These are phyloP conservation scores for Helicoverpa zea DNA, from an alignment of 1,140 invertebrate species.

Conservation along the genomic window DNA sequence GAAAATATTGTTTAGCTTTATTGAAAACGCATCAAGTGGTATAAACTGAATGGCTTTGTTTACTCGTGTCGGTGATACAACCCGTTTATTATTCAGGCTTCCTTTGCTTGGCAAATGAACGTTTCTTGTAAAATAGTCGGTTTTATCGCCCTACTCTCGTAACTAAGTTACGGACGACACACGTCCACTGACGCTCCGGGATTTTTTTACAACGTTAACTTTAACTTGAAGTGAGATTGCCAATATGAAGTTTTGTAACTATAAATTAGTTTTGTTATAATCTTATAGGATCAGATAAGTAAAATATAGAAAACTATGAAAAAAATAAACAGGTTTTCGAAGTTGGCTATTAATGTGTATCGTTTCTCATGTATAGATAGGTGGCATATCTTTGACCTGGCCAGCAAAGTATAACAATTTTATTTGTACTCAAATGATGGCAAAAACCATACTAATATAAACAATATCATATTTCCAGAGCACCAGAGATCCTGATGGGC, in stretches of 20 bases:
- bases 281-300: neutral
- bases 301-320: no score
- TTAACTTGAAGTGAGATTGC: neutral
- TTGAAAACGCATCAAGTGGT: conserved; percentile 35
- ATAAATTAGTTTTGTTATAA: neutral
- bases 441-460: neutral
- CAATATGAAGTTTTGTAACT: neutral
- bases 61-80: neutral
- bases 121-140: neutral
- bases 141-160: neutral
- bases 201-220: conserved; percentile 16
- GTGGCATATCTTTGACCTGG: no score
- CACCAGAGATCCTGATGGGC: conserved; percentile 99
- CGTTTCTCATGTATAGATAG: no score
- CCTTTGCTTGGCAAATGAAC: neutral
- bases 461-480: conserved; percentile 86
- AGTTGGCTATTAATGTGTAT: no score
- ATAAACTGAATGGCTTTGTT: conserved; percentile 45
- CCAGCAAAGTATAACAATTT: no score
- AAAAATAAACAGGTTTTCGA: no score
- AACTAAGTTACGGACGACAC: conserved; percentile 22
- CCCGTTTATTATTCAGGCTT: conserved; percentile 15
- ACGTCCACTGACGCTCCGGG: neutral
- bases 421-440: neutral
- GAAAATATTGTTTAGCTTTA: conserved; percentile 27